Percentiles rank a stretch among this genome's conserved stretches.
Evolutionary conservation across 1,140 invertebrate genomes (phyloP).

Genomic region (Pseudomyrmex pallidus): DNA sequence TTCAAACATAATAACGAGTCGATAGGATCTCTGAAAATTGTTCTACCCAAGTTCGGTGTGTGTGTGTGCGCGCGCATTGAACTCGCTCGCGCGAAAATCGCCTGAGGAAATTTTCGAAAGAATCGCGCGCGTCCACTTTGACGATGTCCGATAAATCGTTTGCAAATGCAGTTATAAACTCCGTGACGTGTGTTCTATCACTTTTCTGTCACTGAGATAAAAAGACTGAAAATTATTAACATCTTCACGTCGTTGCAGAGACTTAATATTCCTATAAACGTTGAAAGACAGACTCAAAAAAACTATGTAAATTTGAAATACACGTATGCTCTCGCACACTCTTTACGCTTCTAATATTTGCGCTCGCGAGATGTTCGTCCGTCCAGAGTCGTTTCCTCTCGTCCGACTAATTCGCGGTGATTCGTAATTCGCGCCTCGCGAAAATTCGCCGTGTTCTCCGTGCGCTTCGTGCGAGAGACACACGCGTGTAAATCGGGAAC

Average conservation of each 20-base stretch:
- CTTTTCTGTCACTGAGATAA: too few species aligned
- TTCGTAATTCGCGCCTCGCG: constrained; percentile 55
- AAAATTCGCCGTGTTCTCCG: constrained; percentile 55
- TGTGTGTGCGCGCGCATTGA: not conserved
- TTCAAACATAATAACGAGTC: constrained; percentile 37
- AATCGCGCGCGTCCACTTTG: not conserved
- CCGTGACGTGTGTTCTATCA: too few species aligned
- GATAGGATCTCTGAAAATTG: constrained; percentile 16
- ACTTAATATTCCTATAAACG: not conserved
- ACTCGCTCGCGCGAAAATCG: constrained; percentile 4
- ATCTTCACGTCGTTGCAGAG: not conserved
- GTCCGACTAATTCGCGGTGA: constrained; percentile 51
- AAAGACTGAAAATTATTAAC: not conserved
- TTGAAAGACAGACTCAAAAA: not conserved
- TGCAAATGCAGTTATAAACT: too few species aligned
- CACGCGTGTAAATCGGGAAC: constrained; percentile 60
- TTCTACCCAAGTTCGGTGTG: not conserved
- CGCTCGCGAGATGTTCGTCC: constrained; percentile 32
- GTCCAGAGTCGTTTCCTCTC: constrained; percentile 42
- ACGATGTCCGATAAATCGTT: not conserved
- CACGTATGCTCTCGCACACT: constrained; percentile 4
- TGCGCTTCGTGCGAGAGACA: not conserved
- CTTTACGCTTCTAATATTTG: constrained; percentile 42
- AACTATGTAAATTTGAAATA: not conserved
- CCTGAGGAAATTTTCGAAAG: not conserved